A percentile compares a stretch with the other conserved stretches of the same genome.
Conservation (phyloP, 2,797 vertebrate species). For the Enteromius argenteus region DNA sequence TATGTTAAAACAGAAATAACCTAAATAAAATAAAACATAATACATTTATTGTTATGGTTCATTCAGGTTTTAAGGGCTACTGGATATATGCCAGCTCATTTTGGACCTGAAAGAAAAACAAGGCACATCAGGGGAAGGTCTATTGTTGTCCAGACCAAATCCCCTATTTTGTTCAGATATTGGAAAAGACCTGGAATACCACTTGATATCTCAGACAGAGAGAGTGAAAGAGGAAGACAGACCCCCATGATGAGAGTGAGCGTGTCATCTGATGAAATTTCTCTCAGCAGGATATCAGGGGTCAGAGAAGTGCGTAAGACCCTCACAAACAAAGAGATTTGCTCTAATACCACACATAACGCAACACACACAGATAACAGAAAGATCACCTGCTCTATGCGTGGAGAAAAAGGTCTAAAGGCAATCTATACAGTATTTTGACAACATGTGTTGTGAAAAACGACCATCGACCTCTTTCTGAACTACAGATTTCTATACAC, state of each 20-base stretch:
- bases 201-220: slow-evolving; percentile 41
- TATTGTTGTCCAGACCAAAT: slow-evolving; percentile 47
- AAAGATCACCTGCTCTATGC: slow-evolving; percentile 61
- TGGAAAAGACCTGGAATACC: slow-evolving; percentile 36
- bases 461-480: slow-evolving; percentile 37
- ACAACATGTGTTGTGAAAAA: slow-evolving; percentile 59
- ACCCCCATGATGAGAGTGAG: slow-evolving; percentile 60
- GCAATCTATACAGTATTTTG: slow-evolving; percentile 50
- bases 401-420: slow-evolving; percentile 69
- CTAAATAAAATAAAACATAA: not conserved
- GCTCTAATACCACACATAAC: slow-evolving; percentile 45
- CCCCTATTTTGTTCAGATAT: slow-evolving; percentile 50
- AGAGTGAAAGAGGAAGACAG: slow-evolving; percentile 31
- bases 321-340: slow-evolving; percentile 29
- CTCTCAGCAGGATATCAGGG: slow-evolving; percentile 75
- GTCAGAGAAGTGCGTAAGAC: slow-evolving; percentile 71
- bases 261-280: slow-evolving; percentile 82
- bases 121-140: not conserved
- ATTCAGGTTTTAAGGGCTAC: not conserved
- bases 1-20: not conserved
- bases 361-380: slow-evolving; percentile 30
- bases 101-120: not conserved
- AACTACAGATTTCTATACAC: slow-evolving; percentile 18
- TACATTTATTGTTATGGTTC: not conserved
- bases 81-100: slow-evolving; percentile 15